Evolutionary conservation across 2,113 vertebrate species (phyloP), one percentile per base, ranked within the genome.

Genomic region (Steatornis caripensis): DNA sequence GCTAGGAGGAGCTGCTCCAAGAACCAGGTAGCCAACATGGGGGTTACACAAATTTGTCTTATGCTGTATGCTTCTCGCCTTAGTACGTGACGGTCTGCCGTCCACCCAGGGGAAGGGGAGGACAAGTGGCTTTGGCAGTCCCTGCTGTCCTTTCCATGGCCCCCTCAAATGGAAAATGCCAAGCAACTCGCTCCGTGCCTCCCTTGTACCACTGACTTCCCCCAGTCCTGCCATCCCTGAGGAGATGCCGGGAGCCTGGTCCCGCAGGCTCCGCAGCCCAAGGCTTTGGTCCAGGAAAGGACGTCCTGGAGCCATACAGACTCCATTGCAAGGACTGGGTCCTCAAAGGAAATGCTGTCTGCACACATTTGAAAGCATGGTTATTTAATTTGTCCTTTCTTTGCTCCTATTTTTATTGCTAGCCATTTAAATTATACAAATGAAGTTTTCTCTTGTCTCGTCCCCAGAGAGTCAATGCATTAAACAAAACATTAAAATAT

Each of bases 381-480:
- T 36, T 53, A 32, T 80, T 93, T 89, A 82, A 92, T 76, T 85
- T 85, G 49, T 84, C 70, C 65, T 76, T 76, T 43, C 71, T 90
- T 60, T 75, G 57, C 69, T 89, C 70, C 90, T 88, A 65, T 87
- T 96, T 90, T 91, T 93, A 90, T 88, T 96, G 85, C 64, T 45
- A 74, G 37, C 27, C 3, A 10, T 74, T 95, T 94, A 83, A 96
- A 95, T 97, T 84, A 92, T 57, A 93, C 90, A 97, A 89, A 95
- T 89, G 61, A 95, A 77, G 53, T 74, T 94, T 90, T 70, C 74
- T 91, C 78, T 95, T 68, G 93, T 75, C 75, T 94, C 0, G 0
- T 93, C 94, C 87, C 89, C 70, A 72, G 84, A 89, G 92, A 91
- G 46, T 5, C 61, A 54, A 41, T 43, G 55, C 76, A 88, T 93